These are phyloP conservation scores for Uria lomvia DNA, from an alignment of 2,113 vertebrate species.

Conservation along the genomic window DNA sequence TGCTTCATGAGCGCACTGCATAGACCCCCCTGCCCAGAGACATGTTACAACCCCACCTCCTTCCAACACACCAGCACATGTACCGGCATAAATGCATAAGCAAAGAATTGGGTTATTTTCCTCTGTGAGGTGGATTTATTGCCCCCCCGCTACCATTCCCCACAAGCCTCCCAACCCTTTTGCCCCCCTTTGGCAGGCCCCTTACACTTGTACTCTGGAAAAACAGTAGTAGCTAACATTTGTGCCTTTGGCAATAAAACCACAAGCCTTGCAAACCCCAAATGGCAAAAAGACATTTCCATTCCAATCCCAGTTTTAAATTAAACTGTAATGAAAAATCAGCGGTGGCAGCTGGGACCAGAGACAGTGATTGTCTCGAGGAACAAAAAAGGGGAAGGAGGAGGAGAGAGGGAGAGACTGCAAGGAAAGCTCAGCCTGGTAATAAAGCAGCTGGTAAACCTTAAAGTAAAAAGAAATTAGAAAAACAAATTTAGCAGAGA, in stretches of 20 bases:
- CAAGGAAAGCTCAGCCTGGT: conserved; percentile 72
- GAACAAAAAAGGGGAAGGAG: conserved; percentile 71
- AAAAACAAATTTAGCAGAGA: conserved; percentile 78
- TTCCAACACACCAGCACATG: conserved; percentile 4
- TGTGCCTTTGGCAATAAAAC: conserved; percentile 85
- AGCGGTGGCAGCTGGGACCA: conserved; percentile 85
- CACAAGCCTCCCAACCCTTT: not conserved
- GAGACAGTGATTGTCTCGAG: conserved; percentile 81
- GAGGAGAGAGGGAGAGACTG: conserved; percentile 66
- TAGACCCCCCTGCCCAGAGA: not conserved
- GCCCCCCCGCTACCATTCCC: not conserved
- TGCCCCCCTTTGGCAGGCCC: conserved; percentile 32
- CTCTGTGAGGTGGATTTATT: conserved; percentile 6
- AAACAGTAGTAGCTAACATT: conserved; percentile 84
- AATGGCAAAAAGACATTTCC: conserved; percentile 85
- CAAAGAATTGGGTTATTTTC: conserved; percentile 40
- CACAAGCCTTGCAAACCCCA: conserved; percentile 78
- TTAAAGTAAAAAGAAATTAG: conserved; percentile 82
- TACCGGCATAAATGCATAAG: conserved; percentile 44
- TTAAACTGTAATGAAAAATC: conserved; percentile 89
- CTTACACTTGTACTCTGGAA: conserved; percentile 70
- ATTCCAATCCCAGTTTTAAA: conserved; percentile 87
- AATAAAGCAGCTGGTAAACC: conserved; percentile 85
- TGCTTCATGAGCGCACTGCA: not conserved
- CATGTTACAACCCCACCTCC: not conserved